phyloP scores from a whole-genome alignment of 2,113 vertebrate genomes.

The Vimba vimba region DNA sequence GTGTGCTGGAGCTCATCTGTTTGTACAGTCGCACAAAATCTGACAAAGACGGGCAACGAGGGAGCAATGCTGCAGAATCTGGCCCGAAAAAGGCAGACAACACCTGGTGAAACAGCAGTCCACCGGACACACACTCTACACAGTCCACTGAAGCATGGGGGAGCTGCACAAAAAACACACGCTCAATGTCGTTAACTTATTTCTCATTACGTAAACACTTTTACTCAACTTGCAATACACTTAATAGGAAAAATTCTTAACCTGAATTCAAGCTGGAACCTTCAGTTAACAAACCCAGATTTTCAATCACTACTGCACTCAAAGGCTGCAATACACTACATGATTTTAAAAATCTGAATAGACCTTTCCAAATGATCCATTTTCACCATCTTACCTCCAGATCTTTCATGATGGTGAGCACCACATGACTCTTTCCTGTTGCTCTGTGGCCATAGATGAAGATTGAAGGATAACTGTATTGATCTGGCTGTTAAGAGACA shows the following conservation, averaged over 20 bases:
- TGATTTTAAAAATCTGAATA: neutral
- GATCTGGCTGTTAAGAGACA: constrained; percentile 78
- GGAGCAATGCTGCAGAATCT: constrained; percentile 68
- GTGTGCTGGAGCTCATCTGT: constrained; percentile 68
- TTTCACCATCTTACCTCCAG: constrained; percentile 82
- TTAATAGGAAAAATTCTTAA: neutral
- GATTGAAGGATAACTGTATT: constrained; percentile 89
- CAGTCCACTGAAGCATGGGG: constrained; percentile 88
- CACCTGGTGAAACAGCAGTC: constrained; percentile 87
- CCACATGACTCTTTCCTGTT: constrained; percentile 93
- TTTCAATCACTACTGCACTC: neutral
- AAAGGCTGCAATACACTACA: neutral
- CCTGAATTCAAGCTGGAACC: neutral
- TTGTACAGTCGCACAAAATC: constrained; percentile 90
- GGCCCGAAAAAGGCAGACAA: constrained; percentile 80
- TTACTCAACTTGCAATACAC: neutral
- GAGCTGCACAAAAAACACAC: constrained; percentile 75
- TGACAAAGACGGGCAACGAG: constrained; percentile 82
- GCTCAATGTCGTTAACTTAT: too few relatives aligned
- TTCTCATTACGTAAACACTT: neutral
- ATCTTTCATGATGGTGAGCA: constrained; percentile 83
- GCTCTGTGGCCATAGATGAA: constrained; percentile 95
- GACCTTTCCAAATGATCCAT: neutral
- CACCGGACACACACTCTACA: constrained; percentile 84
- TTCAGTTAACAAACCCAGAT: neutral